Evolutionary conservation across 2,113 vertebrate species (phyloP).

Genomic region (Pedionomus torquatus): DNA sequence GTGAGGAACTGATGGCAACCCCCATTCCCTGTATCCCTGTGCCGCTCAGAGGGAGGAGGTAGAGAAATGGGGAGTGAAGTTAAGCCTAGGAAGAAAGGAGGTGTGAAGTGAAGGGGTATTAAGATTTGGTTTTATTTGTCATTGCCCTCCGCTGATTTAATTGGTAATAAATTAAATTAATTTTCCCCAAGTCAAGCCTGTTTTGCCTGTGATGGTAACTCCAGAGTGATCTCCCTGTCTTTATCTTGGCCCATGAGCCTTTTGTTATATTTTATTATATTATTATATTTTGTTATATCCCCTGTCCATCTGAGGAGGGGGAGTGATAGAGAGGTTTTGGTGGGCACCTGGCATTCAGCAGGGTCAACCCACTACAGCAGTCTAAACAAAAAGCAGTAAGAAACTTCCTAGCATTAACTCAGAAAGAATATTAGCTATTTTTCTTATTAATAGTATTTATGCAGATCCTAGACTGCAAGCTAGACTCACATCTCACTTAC

Average conservation of each 20-base stretch:
- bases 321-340: too few species aligned
- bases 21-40: not conserved
- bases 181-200: not conserved
- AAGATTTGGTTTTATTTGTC: not conserved
- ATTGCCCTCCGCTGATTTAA: not conserved
- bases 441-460: not conserved
- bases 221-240: not conserved
- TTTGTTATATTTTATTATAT: not conserved
- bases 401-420: not conserved
- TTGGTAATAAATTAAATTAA: not conserved
- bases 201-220: not conserved
- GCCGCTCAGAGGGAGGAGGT: not conserved
- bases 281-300: too few species aligned
- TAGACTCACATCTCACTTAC: not conserved
- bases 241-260: not conserved
- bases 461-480: not conserved
- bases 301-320: not conserved
- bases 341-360: too few species aligned
- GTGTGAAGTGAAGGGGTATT: not conserved
- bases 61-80: not conserved
- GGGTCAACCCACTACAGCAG: too few species aligned
- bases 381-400: too few species aligned
- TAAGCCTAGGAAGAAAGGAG: not conserved
- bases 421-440: not conserved
- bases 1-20: not conserved